Evolutionary conservation across 2,797 vertebrate genomes (phyloP).

Genomic region (Dicrostonyx torquatus): DNA sequence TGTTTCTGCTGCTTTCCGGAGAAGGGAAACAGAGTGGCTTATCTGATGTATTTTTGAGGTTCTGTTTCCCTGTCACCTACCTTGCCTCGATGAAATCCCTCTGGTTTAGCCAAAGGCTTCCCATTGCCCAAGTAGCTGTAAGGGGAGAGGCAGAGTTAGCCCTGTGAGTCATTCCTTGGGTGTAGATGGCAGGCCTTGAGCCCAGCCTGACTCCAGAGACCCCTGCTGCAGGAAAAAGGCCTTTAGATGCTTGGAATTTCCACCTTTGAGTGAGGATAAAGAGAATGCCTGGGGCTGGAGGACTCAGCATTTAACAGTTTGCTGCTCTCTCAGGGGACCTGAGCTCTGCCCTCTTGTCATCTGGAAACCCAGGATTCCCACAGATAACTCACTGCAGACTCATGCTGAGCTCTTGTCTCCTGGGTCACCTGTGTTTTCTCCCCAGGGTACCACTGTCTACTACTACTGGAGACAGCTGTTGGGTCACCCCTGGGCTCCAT

Average conservation of each 20-base stretch:
- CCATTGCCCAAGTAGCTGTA: background rate
- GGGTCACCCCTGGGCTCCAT: background rate
- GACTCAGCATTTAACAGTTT: background rate
- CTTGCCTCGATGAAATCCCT: background rate
- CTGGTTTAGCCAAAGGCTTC: background rate
- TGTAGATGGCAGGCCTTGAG: too few relatives aligned
- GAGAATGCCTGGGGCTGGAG: background rate
- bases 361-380: background rate
- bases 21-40: background rate
- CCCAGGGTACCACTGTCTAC: background rate
- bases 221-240: background rate
- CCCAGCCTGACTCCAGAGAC: background rate
- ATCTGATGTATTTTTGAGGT: background rate
- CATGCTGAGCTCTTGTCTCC: background rate
- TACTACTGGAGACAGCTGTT: accelerated
- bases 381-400: background rate
- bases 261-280: background rate
- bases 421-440: background rate
- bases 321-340: background rate
- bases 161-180: background rate
- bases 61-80: background rate
- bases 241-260: background rate
- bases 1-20: background rate
- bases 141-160: background rate
- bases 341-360: background rate